Evolutionary conservation across 2,888 invertebrate genomes (phyloP), one percentile per base, ranked within the genome.

Genomic region (Elgonia sp.): DNA sequence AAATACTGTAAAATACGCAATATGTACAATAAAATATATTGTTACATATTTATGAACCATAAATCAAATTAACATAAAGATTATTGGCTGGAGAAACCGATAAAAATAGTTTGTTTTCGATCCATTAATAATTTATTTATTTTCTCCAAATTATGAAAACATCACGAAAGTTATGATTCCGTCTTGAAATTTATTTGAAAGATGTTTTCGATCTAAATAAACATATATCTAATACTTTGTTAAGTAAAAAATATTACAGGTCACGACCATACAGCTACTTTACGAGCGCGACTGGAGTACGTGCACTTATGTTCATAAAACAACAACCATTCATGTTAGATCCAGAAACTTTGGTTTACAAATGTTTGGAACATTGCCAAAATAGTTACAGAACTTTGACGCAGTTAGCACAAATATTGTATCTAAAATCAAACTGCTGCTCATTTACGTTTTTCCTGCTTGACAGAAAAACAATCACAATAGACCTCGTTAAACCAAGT

Each of bases 341-440:
- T 77, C 55, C 70, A 62, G 84, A 70, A 77, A 84, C 77, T 77
- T 77, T 77, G 55, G 40, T 70, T 76, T 84, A 72, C 84, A 77
- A 84, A 77, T 84, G 84, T 77, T 77, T 84, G 84, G 84, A 77
- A 8, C 55, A 8, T 20, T 63, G 84, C 84, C 84, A 84, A 63
- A 77, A 63, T 65, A 84, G 76, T 76, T 42, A 70, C 60, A 69
- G 46, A 77, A 84, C 84, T 76, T 84, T 76, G 76, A 84, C 50
- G 76, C 62, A 84, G 77, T 84, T 83, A 69, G 67, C 29, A 37
- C 84, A 69, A 69, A 69, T 63, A 77, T 40, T 39, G 14, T 63
- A 29, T 37, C 37, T 67, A 16, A 69, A 77, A 60, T 55, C 62
- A 69, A 70, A 75, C 76, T 77, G 76, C 12, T 39, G 37, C 20